Percentiles rank a stretch among this genome's conserved stretches.
Evolutionary conservation across 2,797 vertebrate species (phyloP).

Genomic region (Phyllotis vaccarum): DNA sequence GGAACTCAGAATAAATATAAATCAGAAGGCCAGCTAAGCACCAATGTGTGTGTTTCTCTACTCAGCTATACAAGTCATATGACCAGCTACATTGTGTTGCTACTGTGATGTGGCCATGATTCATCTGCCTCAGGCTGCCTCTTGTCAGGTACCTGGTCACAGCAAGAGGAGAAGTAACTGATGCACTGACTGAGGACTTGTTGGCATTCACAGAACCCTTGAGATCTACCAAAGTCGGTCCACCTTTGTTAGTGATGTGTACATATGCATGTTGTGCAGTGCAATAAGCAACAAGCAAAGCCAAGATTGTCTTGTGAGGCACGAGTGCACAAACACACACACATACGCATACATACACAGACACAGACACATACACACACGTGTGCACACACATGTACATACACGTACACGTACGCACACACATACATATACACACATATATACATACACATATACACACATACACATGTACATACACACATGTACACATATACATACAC

Average conservation of each 20-base stretch:
- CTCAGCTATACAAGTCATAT: neutral
- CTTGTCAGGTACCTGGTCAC: neutral
- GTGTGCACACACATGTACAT: too few relatives aligned
- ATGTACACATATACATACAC: too few relatives aligned
- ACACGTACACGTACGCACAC: too few relatives aligned
- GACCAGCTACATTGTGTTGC: neutral
- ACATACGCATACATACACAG: too few relatives aligned
- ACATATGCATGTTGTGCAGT: fast-evolving
- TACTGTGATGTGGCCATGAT: neutral
- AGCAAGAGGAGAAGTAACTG: neutral
- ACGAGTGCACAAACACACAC: too few relatives aligned
- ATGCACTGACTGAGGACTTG: neutral
- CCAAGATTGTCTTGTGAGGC: neutral
- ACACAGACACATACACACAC: too few relatives aligned
- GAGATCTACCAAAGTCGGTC: neutral
- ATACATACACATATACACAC: too few relatives aligned
- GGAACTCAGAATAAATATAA: neutral
- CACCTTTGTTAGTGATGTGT: neutral
- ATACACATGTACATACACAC: too few relatives aligned
- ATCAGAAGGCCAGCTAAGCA: too few relatives aligned
- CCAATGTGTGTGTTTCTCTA: neutral
- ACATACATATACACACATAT: too few relatives aligned
- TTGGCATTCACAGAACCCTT: neutral
- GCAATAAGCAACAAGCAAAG: neutral
- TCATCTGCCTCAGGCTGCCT: neutral